Evolutionary conservation across 2,113 vertebrate genomes (phyloP).

Genomic region (Perca flavescens): DNA sequence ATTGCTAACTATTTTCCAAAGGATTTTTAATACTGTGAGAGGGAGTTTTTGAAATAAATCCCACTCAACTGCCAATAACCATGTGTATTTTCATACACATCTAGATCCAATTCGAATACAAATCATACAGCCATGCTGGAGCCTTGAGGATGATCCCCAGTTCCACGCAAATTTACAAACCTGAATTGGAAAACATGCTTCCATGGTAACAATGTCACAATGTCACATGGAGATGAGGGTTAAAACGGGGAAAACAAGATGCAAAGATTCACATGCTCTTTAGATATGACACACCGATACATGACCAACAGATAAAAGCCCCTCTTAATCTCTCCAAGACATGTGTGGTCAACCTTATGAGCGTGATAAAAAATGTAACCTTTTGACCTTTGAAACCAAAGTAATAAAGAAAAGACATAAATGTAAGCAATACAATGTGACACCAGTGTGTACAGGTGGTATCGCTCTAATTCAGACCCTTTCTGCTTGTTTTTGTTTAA

Average conservation of each 20-base stretch:
- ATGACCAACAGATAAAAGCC: constrained; percentile 22
- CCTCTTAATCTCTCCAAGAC: constrained; percentile 51
- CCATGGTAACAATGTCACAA: constrained; percentile 54
- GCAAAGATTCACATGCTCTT: neutral
- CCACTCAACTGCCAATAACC: neutral
- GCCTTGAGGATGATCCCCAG: neutral
- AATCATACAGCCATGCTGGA: too few species aligned
- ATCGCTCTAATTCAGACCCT: constrained; percentile 38
- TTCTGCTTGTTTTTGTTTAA: constrained; percentile 18
- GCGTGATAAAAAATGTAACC: constrained; percentile 22
- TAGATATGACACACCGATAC: constrained; percentile 17
- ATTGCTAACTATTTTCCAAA: neutral
- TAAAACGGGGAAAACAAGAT: constrained; percentile 21
- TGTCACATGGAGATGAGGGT: constrained; percentile 35
- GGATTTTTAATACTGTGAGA: neutral
- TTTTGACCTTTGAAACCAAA: constrained; percentile 23
- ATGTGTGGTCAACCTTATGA: constrained; percentile 15
- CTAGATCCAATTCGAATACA: neutral
- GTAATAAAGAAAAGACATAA: constrained; percentile 40
- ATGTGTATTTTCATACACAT: neutral
- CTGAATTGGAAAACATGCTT: neutral
- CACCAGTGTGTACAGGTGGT: constrained; percentile 14
- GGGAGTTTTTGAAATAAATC: too few species aligned
- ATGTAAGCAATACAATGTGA: constrained; percentile 46
- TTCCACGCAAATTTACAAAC: neutral